Conservation (phyloP, 2,797 vertebrate genomes). For the Pangasius larnaudii region DNA sequence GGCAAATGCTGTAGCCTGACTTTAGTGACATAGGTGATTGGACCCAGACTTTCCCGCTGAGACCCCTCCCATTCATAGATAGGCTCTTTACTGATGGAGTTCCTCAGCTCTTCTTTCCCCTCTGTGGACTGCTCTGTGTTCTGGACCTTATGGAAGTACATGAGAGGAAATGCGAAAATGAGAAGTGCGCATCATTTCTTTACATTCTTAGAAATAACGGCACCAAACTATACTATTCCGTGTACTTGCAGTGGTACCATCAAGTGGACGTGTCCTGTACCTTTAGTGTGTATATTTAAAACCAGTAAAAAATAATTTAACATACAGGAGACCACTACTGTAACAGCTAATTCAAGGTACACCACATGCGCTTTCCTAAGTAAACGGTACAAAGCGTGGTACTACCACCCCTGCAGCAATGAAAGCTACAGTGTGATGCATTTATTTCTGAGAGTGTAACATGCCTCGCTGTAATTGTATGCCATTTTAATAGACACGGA, state of each 20-base stretch:
- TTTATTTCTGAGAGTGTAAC: neutral
- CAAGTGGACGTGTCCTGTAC: neutral
- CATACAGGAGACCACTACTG: neutral
- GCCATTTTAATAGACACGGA: neutral
- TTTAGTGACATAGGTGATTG: slow-evolving; percentile 86
- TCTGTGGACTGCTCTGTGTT: slow-evolving; percentile 56
- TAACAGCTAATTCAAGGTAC: neutral
- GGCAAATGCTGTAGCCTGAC: slow-evolving; percentile 92
- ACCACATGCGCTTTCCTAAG: too few relatives aligned
- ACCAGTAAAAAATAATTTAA: neutral
- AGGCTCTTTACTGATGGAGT: slow-evolving; percentile 83
- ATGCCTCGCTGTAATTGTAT: neutral
- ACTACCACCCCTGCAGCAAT: neutral
- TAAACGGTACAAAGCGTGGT: neutral
- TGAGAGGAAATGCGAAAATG: neutral
- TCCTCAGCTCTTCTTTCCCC: slow-evolving; percentile 82
- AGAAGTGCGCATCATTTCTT: neutral
- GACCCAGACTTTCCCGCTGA: slow-evolving; percentile 81
- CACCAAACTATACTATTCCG: neutral
- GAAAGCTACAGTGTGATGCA: neutral
- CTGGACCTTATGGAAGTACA: slow-evolving; percentile 53
- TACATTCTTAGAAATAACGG: neutral
- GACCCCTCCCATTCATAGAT: slow-evolving; percentile 86
- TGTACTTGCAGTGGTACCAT: too few relatives aligned
- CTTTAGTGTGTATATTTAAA: neutral